A percentile compares a stretch with the other conserved stretches of the same genome.
Evolutionary conservation across 2,113 vertebrate genomes (phyloP).

Genomic region (Cynopterus brachyotis): DNA sequence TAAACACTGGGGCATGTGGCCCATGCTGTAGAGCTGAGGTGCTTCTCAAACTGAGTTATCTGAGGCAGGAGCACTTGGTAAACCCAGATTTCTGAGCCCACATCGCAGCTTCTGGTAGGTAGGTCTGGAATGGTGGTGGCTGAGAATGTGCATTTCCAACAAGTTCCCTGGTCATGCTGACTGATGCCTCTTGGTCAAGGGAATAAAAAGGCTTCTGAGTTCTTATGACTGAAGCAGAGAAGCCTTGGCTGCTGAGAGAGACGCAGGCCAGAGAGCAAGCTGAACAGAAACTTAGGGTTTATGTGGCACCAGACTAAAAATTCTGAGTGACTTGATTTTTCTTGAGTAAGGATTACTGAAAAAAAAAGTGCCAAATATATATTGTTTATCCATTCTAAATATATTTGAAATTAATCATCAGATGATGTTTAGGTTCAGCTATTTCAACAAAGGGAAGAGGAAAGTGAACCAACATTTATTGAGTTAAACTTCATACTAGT

Average conservation of each 20-base stretch:
- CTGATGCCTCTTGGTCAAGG: not conserved
- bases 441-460: slow-evolving; percentile 3
- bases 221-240: not conserved
- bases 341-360: not conserved
- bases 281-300: not conserved
- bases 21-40: not conserved
- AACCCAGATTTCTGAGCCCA: not conserved
- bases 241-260: not conserved
- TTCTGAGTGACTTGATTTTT: slow-evolving; percentile 19
- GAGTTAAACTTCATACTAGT: not conserved
- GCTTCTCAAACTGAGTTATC: not conserved
- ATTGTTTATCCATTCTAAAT: not conserved
- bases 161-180: not conserved
- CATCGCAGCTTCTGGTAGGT: not conserved
- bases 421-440: not conserved
- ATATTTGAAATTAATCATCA: not conserved
- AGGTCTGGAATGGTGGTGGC: not conserved
- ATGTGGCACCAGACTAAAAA: not conserved
- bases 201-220: not conserved
- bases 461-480: not conserved
- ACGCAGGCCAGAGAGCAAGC: not conserved
- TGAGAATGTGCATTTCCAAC: not conserved
- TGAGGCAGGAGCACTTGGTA: not conserved
- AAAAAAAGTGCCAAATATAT: not conserved
- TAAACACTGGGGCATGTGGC: not conserved